phyloP scores from a whole-genome alignment of 92 coral and sea anemone genomes.

The Micromussa lordhowensis region DNA sequence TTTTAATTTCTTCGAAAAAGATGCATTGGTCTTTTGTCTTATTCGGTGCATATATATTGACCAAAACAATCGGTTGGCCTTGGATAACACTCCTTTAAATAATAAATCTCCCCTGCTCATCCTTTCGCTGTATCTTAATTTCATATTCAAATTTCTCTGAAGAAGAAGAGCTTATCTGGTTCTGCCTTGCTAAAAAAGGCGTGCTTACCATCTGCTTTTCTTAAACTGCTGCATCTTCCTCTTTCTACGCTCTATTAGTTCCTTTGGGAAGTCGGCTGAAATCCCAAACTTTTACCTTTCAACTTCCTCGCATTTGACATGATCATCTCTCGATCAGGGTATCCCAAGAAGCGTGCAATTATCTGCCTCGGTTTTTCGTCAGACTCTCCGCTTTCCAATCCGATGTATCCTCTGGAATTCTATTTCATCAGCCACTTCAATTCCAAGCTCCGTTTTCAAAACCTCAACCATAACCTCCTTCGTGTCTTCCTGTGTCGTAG shows the following conservation, averaged over 20 bases:
- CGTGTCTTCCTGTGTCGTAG: constrained; percentile 8
- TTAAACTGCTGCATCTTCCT: no score
- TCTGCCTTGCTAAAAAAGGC: no score
- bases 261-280: no score
- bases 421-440: constrained; percentile 16
- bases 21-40: constrained; percentile 33
- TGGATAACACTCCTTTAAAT: constrained; percentile 21
- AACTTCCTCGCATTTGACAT: no score
- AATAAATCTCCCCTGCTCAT: neutral
- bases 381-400: neutral
- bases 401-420: no score
- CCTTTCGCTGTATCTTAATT: no score
- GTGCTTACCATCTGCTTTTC: no score
- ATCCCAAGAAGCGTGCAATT: constrained; percentile 16
- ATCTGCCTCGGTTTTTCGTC: no score
- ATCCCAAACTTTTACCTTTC: no score
- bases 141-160: no score
- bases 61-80: constrained; percentile 14
- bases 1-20: constrained; percentile 25
- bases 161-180: no score
- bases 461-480: constrained; percentile 14
- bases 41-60: constrained; percentile 54
- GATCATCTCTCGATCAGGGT: neutral
- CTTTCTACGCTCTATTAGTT: no score
- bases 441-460: constrained; percentile 14